Evolutionary conservation across 2,113 vertebrate species (phyloP).

Genomic region (Misgurnus mizolepis): DNA sequence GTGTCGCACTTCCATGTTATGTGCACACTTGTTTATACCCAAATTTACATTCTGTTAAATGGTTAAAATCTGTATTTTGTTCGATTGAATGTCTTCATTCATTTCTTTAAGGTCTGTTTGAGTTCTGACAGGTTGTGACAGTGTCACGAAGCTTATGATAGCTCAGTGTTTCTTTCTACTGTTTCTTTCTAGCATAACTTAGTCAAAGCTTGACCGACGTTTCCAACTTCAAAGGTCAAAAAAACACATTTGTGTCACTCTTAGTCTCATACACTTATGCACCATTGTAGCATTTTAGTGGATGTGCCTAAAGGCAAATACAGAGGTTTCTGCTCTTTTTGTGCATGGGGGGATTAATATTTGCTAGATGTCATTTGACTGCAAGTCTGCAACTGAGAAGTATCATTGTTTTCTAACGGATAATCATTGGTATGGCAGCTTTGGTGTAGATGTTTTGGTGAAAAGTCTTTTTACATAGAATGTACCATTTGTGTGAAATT

Average conservation of each 20-base stretch:
- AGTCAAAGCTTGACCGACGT: background rate
- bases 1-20: background rate
- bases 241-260: background rate
- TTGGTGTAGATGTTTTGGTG: too few species aligned
- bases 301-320: constrained; percentile 4
- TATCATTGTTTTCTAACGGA: too few species aligned
- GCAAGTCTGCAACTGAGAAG: too few species aligned
- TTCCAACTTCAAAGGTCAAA: background rate
- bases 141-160: background rate
- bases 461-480: too few species aligned
- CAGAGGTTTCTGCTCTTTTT: background rate
- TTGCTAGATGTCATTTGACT: too few species aligned
- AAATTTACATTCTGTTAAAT: background rate
- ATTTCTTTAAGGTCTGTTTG: background rate
- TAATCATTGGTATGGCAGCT: too few species aligned
- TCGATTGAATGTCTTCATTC: background rate
- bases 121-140: background rate
- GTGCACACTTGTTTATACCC: background rate
- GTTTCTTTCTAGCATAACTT: background rate
- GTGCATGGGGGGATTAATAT: too few species aligned
- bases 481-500: too few species aligned
- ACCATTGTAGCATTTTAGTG: background rate
- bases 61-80: background rate
- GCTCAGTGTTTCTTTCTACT: background rate
- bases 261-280: background rate